Base-by-base conservation (phyloP, 2,113 vertebrate species). In the Scalopus aquaticus region DNA sequence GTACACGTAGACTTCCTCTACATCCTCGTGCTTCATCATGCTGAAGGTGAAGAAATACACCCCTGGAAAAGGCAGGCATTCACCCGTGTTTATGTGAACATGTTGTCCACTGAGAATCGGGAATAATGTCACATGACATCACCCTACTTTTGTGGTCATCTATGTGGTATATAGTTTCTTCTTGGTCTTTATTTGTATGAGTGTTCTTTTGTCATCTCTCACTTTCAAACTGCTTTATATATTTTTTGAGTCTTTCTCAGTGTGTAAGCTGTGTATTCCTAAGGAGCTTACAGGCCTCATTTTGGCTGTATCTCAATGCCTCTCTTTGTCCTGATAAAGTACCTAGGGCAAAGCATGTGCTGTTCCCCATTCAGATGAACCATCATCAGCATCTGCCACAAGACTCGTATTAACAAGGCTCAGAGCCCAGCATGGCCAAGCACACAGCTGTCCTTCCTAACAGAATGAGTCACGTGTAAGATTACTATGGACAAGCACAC, bases 21-120 rank as follows among this genome's bases (percentile, higher is more conserved):
- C 98, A 39, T 99, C 98, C 96, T 99, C 99, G 0, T 99, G 99
- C 96, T 99, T 99, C 98, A 99, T 98, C 99, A 99, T 99, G 80
- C 97, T 98, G 96, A 99, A 99, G 90, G 98, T 98, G 94, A 99
- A 99, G 98, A 99, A 99, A 93, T 99, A 99, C 6, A 98, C 98
- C 0, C 98, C 98, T 99, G 97, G 49, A 97, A 98, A 94, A 51
- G 37, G 88, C 70, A 91, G 2, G 62, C 86, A 80, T 87, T 58
- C 5, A 19, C 35, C 32, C 0, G 0, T 8, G 32, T 6, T 70
- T 79, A 28, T 11, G 32, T 88, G 95, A 67, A 54, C 32, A 56
- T 74, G 1, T 37, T 64, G 44, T 24, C 16, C 7, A 46, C 9
- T 37, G n/a, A 35, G 44, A n/a, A 4, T 97, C 96, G 95, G 85